Percentiles rank a stretch among this genome's conserved stretches.
Conservation (phyloP, 1,140 invertebrate species). For the Alviniconcha marisindica region DNA sequence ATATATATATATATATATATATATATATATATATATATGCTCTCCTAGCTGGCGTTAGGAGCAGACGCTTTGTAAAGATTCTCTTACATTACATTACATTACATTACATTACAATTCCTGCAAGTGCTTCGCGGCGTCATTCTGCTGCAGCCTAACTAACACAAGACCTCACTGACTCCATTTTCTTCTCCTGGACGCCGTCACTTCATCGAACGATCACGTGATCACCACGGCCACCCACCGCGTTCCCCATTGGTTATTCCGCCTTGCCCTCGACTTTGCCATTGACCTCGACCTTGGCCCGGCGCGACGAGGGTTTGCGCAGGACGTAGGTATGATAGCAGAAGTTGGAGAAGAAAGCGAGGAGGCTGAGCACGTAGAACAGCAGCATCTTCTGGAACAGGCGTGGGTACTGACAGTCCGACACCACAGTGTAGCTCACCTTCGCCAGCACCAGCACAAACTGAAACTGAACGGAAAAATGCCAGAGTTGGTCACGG, state of each 20-base stretch:
- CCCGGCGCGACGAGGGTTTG: neutral
- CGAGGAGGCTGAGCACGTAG: constrained; percentile 76
- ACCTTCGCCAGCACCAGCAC: constrained; percentile 86
- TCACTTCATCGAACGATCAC: no score
- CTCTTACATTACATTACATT: no score
- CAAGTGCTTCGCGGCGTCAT: no score
- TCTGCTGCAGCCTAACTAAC: no score
- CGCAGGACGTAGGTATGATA: constrained; percentile 58
- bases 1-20: no score
- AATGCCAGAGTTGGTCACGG: no score
- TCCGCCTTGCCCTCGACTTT: neutral
- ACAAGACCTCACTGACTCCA: no score
- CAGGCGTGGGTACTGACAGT: constrained; percentile 75
- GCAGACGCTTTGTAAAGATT: no score
- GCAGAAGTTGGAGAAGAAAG: constrained; percentile 94
- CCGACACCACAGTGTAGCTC: constrained; percentile 75
- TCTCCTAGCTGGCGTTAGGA: no score
- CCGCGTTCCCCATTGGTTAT: neutral
- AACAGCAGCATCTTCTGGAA: constrained; percentile 70
- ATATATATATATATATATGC: no score
- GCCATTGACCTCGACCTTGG: constrained; percentile 11
- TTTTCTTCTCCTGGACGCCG: no score
- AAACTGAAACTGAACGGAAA: constrained; percentile 87
- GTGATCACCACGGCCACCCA: neutral
- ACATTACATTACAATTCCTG: no score